These are phyloP conservation scores for Cydia fagiglandana DNA, from an alignment of 1,140 invertebrate species.

Conservation along the genomic window DNA sequence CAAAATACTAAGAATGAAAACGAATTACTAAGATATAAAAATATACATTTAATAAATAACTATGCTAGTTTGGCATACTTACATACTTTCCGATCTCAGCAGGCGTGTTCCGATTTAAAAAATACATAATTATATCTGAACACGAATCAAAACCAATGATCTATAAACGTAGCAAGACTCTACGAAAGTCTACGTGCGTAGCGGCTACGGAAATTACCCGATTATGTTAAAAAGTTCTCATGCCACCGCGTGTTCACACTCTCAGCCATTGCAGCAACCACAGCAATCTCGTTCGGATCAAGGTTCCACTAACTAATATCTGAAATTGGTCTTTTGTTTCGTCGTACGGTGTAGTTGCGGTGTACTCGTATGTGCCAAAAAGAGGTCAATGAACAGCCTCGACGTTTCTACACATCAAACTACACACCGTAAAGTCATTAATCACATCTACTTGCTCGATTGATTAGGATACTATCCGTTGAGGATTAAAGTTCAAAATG, in stretches of 20 bases:
- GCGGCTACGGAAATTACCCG: constrained; percentile 6
- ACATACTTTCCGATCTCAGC: no score
- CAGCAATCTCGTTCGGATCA: constrained; percentile 59
- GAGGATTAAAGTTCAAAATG: constrained; percentile 62
- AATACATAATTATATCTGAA: no score
- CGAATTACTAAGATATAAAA: no score
- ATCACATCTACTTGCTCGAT: constrained; percentile 39
- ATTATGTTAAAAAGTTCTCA: neutral
- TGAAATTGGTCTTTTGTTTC: constrained; percentile 75
- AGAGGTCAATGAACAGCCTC: constrained; percentile 78
- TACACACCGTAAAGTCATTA: constrained; percentile 56
- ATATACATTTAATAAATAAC: no score
- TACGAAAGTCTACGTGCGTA: constrained; percentile 32
- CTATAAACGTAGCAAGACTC: neutral
- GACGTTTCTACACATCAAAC: constrained; percentile 70
- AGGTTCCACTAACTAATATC: constrained; percentile 69
- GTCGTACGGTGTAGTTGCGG: constrained; percentile 42
- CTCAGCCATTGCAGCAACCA: constrained; percentile 33
- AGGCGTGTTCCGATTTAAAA: no score
- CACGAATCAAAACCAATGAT: neutral
- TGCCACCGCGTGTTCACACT: neutral
- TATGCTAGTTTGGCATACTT: no score
- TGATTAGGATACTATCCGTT: constrained; percentile 52
- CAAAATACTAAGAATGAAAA: no score
- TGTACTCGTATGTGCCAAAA: constrained; percentile 66